These are phyloP conservation scores for Heterodera filipjevi DNA, from an alignment of 2,888 invertebrate species.

Conservation along the genomic window DNA sequence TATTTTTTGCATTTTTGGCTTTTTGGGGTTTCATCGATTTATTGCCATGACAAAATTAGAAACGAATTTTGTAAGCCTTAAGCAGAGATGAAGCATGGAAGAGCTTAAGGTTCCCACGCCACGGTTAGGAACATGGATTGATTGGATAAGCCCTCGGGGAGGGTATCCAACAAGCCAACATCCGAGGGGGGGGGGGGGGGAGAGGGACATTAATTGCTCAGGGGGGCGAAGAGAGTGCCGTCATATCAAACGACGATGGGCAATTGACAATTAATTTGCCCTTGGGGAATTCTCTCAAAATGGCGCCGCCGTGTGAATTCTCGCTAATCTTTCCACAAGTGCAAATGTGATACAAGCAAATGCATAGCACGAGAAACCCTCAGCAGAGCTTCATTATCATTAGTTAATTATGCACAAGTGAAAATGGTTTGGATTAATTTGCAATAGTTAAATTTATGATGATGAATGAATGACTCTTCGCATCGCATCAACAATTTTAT, in stretches of 20 bases:
- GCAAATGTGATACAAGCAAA: neutral
- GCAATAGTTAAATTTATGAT: too few relatives aligned
- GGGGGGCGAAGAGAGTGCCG: neutral
- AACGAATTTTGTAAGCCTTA: neutral
- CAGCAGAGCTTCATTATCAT: neutral
- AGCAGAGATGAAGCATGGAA: constrained; percentile 2
- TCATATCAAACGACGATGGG: neutral
- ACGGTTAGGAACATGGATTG: neutral
- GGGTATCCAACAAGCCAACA: neutral
- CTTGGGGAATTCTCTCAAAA: neutral
- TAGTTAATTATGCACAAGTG: too few relatives aligned
- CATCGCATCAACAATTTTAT: too few relatives aligned
- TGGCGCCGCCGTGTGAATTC: neutral
- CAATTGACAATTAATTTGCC: constrained; percentile 5
- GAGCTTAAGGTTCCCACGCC: constrained; percentile 3
- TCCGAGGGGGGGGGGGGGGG: neutral
- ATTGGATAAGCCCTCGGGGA: constrained; percentile 3
- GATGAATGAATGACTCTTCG: too few relatives aligned
- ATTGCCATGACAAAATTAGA: neutral
- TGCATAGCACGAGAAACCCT: neutral
- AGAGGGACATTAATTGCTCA: neutral
- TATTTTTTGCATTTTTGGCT: too few relatives aligned
- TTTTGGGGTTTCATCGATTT: neutral
- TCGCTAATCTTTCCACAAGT: neutral
- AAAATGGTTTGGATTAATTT: too few relatives aligned